Evolutionary conservation across 2,888 invertebrate genomes (phyloP).

Genomic region (Volucella bombylans): DNA sequence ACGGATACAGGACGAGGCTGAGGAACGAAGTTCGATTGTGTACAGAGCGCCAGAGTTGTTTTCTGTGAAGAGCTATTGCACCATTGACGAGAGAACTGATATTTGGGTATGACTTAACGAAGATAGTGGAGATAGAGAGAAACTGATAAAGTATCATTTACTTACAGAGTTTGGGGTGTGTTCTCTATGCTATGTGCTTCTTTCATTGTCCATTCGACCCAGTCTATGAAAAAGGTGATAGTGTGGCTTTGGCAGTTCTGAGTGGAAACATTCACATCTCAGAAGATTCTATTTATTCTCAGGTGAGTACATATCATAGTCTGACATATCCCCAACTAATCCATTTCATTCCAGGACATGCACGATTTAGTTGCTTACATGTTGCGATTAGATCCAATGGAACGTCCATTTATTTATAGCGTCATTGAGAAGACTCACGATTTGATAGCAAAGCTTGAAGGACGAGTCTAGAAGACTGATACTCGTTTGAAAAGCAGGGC

Average conservation of each 20-base stretch:
- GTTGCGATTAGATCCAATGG: constrained; percentile 89
- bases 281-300: constrained; percentile 86
- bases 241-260: constrained; percentile 92
- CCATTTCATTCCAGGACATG: constrained; percentile 84
- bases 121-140: no score
- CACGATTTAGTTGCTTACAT: constrained; percentile 87
- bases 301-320: constrained; percentile 77
- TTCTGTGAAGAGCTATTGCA: constrained; percentile 90
- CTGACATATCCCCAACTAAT: background rate
- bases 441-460: constrained; percentile 84
- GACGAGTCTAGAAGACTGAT: constrained; percentile 83
- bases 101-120: constrained; percentile 86
- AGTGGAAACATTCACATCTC: constrained; percentile 89
- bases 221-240: constrained; percentile 92
- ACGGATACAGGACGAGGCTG: constrained; percentile 89
- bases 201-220: constrained; percentile 93
- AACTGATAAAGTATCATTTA: constrained; percentile 43
- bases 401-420: constrained; percentile 89
- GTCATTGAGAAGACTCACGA: constrained; percentile 86
- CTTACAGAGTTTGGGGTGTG: constrained; percentile 90
- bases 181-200: constrained; percentile 92
- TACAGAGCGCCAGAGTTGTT: constrained; percentile 95
- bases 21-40: constrained; percentile 93
- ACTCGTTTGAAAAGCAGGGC: constrained; percentile 53
- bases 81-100: constrained; percentile 92